Evolutionary conservation across 2,888 invertebrate genomes (phyloP).

Genomic region (Calliphora vomitoria): DNA sequence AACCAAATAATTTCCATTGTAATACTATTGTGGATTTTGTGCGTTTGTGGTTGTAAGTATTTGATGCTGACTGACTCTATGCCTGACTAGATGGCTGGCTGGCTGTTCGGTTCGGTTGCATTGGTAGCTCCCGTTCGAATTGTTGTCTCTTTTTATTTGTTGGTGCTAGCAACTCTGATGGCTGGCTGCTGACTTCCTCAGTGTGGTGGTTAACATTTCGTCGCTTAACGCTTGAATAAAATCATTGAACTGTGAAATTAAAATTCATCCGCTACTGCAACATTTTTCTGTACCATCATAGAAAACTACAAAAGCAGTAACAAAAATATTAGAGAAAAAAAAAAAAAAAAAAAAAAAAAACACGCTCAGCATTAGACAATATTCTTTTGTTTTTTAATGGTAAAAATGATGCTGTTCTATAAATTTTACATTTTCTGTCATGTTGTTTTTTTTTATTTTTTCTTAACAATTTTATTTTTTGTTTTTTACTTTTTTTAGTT

Average conservation of each 20-base stretch:
- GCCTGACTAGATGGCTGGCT: background rate
- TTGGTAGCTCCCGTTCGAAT: conserved; percentile 21
- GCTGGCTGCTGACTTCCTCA: conserved; percentile 65
- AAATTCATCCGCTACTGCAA: conserved; percentile 75
- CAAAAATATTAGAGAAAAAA: background rate
- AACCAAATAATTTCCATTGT: conserved; percentile 72
- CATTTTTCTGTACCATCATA: conserved; percentile 61
- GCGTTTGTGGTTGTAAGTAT: conserved; percentile 70
- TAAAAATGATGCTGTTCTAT: conserved; percentile 52
- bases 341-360: conserved; percentile 16
- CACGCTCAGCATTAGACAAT: conserved; percentile 52
- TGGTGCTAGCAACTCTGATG: conserved; percentile 36
- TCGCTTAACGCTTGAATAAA: conserved; percentile 74
- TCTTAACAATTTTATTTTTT: conserved; percentile 29
- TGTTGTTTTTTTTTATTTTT: conserved; percentile 47
- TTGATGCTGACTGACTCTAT: conserved; percentile 56
- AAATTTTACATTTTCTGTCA: conserved; percentile 70
- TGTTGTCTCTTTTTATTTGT: background rate
- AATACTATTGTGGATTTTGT: conserved; percentile 70
- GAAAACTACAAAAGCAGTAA: conserved; percentile 48
- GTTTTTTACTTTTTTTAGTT: conserved; percentile 10
- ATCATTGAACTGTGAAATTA: conserved; percentile 82
- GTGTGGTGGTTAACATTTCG: conserved; percentile 69
- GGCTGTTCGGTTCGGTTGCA: background rate
- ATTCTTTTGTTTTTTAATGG: conserved; percentile 61